A percentile compares a stretch with the other conserved stretches of the same genome.
These are phyloP conservation scores for Dicranocentrus wangi DNA, from an alignment of 2,888 invertebrate species.

Conservation along the genomic window DNA sequence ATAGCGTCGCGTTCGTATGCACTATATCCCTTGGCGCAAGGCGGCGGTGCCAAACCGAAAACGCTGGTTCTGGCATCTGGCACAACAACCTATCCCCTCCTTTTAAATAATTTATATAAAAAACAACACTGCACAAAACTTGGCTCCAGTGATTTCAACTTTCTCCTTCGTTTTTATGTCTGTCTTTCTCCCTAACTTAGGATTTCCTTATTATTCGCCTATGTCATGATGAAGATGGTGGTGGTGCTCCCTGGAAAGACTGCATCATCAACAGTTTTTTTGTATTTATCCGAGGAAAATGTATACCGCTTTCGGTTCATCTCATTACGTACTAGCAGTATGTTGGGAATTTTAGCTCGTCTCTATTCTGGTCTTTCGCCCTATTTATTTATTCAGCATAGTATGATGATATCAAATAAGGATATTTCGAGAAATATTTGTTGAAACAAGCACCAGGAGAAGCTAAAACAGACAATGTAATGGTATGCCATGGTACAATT, in stretches of 20 bases:
- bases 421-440: too few relatives aligned
- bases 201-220: neutral
- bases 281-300: neutral
- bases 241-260: neutral
- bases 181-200: neutral
- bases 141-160: neutral
- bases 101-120: conserved; percentile 40
- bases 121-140: neutral
- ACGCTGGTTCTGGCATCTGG: conserved; percentile 9
- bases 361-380: too few relatives aligned
- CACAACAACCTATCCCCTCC: neutral
- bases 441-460: too few relatives aligned
- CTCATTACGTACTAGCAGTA: too few relatives aligned
- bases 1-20: too few relatives aligned
- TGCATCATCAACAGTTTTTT: conserved; percentile 4
- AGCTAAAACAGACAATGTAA: too few relatives aligned
- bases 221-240: neutral
- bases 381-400: too few relatives aligned
- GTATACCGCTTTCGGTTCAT: neutral
- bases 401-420: too few relatives aligned
- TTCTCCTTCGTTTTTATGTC: neutral
- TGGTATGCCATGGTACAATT: too few relatives aligned
- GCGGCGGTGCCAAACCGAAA: conserved; percentile 18
- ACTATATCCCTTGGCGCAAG: conserved; percentile 26
- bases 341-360: neutral